phyloP scores from a whole-genome alignment of 2,888 invertebrate genomes.

The Ferdinandea cuprea region DNA sequence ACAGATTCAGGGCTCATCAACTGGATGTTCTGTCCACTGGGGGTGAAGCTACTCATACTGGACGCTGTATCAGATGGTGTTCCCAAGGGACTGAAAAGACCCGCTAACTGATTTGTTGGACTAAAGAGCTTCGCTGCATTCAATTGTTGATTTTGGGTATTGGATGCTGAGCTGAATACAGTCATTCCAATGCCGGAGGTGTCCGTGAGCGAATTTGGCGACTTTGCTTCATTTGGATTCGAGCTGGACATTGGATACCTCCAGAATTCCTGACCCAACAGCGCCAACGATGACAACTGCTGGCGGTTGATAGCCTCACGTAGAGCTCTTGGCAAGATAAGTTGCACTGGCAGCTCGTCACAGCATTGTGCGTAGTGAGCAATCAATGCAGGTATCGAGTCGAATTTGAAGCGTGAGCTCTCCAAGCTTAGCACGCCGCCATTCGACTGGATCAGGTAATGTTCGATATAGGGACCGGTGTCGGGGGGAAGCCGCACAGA shows the following conservation, averaged over 20 bases:
- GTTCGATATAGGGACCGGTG: slow-evolving; percentile 96
- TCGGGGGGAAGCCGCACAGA: slow-evolving; percentile 94
- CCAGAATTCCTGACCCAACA: slow-evolving; percentile 95
- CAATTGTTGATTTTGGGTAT: slow-evolving; percentile 76
- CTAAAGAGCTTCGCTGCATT: slow-evolving; percentile 80
- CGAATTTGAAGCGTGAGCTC: slow-evolving; percentile 96
- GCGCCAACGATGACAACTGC: slow-evolving; percentile 94
- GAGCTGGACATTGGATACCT: slow-evolving; percentile 91
- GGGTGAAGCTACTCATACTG: slow-evolving; percentile 89
- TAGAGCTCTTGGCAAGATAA: slow-evolving; percentile 92
- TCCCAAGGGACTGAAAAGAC: slow-evolving; percentile 82
- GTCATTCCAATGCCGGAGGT: slow-evolving; percentile 83
- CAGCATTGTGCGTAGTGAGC: slow-evolving; percentile 97
- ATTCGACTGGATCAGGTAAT: slow-evolving; percentile 95
- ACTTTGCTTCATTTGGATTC: slow-evolving; percentile 84
- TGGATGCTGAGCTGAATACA: slow-evolving; percentile 79
- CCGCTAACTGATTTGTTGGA: slow-evolving; percentile 79
- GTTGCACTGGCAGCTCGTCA: slow-evolving; percentile 96
- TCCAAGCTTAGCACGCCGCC: slow-evolving; percentile 93
- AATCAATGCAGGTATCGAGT: slow-evolving; percentile 95
- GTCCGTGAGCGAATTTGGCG: slow-evolving; percentile 82
- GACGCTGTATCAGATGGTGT: slow-evolving; percentile 88
- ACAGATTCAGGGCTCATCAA: slow-evolving; percentile 85
- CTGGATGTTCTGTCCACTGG: slow-evolving; percentile 84
- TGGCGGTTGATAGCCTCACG: slow-evolving; percentile 94